Evolutionary conservation across 2,113 vertebrate genomes (phyloP), one percentile per base, ranked within the genome.

Genomic region (Epinephelus cyanopodus): DNA sequence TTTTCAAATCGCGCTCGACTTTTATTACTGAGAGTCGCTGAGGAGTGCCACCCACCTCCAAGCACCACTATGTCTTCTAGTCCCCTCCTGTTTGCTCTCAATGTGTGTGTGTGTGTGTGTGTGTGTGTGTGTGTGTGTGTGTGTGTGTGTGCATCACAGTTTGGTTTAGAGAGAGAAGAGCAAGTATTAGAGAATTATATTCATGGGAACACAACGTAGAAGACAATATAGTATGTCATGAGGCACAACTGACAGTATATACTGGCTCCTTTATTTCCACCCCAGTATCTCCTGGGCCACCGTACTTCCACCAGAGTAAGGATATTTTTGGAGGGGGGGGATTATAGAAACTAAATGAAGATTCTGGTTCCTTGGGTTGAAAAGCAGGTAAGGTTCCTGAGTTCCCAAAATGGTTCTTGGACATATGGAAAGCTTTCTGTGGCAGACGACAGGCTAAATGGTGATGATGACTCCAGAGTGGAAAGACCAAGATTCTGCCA

Each of bases 1-100:
- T 95, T 94, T 95, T 94, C 85, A 95, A 87, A 89, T 81, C 67
- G 25, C 11, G 72, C 85, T 90, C 87, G 89, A 93, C 90, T 94
- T 94, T 92, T 94, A 93, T 94, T 93, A 93, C 93, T 39, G 74
- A 87, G 88, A 92, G 92, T 88, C 88, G 58, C 86, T 86, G 92
- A 91, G 85, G 82, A 93, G 90, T 85, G 90, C 90, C 92, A 92
- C 90, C 90, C 90, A 93, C 91, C 92, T 87, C 91, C 61, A 57
- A 83, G 86, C 73, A 85, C 81, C 66, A 37, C 64, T 67, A 9
- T 73, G 78, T 79, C 79, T 82, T 80, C 53, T 57, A 65, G 69
- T 74, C 75, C 80, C 71, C 73, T 77, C 65, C 72, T 65, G 47
- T 65, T 81, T 52, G 29, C 50, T 73, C 27, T 73, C 11, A 4